Evolutionary conservation across 2,797 vertebrate genomes (phyloP).

Genomic region (Glossophaga mutica): DNA sequence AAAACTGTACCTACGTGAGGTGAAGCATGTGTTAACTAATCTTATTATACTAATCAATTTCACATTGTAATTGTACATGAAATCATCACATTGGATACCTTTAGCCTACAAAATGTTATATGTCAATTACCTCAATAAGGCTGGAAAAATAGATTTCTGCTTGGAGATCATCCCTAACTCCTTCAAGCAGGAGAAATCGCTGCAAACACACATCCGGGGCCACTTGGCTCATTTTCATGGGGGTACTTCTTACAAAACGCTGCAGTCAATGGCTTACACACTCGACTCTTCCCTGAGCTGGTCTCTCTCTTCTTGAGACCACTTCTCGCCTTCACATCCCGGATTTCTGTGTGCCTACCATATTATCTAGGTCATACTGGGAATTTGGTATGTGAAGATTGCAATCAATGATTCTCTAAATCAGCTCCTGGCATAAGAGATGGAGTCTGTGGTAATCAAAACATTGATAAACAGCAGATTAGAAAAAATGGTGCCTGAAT

Average conservation of each 20-base stretch:
- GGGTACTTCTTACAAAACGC: neutral
- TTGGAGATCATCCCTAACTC: neutral
- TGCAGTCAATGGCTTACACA: fast-evolving
- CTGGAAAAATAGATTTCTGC: neutral
- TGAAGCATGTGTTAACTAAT: neutral
- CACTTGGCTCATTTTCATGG: neutral
- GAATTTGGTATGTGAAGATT: neutral
- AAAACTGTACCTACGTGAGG: neutral
- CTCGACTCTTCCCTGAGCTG: fast-evolving
- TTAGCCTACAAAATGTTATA: neutral
- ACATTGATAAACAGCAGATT: neutral
- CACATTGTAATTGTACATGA: neutral
- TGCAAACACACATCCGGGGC: neutral
- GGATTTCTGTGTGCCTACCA: neutral
- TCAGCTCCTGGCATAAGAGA: neutral
- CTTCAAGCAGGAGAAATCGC: neutral
- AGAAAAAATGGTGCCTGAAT: neutral
- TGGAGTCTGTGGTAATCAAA: neutral
- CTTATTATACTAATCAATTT: neutral
- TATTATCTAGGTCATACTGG: neutral
- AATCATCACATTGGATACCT: neutral
- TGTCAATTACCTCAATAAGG: neutral
- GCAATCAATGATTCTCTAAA: neutral
- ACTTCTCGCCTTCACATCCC: neutral
- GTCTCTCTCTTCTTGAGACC: neutral